Evolutionary conservation across 2,888 invertebrate genomes (phyloP), one percentile per base, ranked within the genome.

Genomic region (Rhopalosiphum nymphaeae): DNA sequence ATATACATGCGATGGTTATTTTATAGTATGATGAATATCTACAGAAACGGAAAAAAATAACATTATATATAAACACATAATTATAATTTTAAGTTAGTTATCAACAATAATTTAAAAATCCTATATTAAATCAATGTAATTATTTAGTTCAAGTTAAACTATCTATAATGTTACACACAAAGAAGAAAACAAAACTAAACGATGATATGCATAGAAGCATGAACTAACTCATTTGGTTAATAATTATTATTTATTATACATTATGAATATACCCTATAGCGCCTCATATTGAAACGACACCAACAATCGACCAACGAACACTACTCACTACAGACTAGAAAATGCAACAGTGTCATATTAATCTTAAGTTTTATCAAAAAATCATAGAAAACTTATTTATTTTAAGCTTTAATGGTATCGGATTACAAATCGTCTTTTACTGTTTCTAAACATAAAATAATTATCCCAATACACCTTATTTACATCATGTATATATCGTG

Each of bases 1-100:
- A n/a, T 86, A 86, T n/a, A 92, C 91, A 92, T 92, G 91, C 91
- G 86, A 91, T 91, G 85, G 57, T 91, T 85, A 86, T 57, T 49
- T 46, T 86, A n/a, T 87, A 87, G 16, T 49, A 46, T 53, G 49
- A 85, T 85, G 67, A 91, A 42, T 91, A 53, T 91, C 67, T 78
- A 78, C 91, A 78, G 13, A 91, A 29, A 91, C 13, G 26, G 11
- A 46, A 67, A 16, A 49, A 46, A 91, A 36, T 5, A 53, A 53
- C 61, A 21, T n/a, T 53, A 78, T 3, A 46, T 89, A 3, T 7
- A 21, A 78, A 78, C 36, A 78, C 78, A 78, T 21, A 7, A 36
- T 36, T 67, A 36, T 78, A 36, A 78, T 36, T 78, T 78, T 78
- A 7, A 36, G 36, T 78, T 78, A 78, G 78, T 36, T 36, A 36